phyloP scores from a whole-genome alignment of 2,113 vertebrate species.

The Phycodurus eques region DNA sequence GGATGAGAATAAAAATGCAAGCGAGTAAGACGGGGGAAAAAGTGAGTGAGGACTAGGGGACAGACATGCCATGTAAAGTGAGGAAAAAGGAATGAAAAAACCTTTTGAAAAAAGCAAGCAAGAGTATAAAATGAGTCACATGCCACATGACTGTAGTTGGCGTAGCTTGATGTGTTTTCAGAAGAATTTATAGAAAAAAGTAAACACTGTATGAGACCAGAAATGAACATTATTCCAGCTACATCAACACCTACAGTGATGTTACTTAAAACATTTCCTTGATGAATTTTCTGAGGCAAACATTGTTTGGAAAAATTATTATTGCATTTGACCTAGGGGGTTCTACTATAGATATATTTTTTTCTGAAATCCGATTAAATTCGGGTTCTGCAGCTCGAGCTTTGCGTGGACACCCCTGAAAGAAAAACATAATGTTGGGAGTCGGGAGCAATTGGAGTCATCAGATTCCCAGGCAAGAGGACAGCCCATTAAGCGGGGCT shows the following conservation, averaged over 20 bases:
- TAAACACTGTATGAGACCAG: not conserved
- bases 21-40: slow-evolving; percentile 3
- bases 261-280: not conserved
- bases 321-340: not conserved
- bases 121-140: not conserved
- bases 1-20: slow-evolving; percentile 56
- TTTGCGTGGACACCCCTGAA: not conserved
- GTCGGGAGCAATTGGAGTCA: slow-evolving; percentile 34
- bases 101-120: too few species aligned
- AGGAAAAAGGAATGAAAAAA: slow-evolving; percentile 15
- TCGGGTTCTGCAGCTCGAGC: not conserved
- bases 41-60: slow-evolving; percentile 22
- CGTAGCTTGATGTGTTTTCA: not conserved
- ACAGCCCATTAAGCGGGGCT: slow-evolving; percentile 44
- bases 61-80: not conserved
- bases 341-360: not conserved
- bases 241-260: not conserved
- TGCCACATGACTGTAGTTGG: not conserved
- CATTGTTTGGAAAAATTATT: not conserved
- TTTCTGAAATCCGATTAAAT: not conserved
- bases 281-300: not conserved
- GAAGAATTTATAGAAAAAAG: not conserved
- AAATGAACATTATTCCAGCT: not conserved
- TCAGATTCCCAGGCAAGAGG: slow-evolving; percentile 33
- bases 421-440: not conserved